Base-by-base conservation (phyloP, 2,797 vertebrate species). In the Calcarius lapponicus region DNA sequence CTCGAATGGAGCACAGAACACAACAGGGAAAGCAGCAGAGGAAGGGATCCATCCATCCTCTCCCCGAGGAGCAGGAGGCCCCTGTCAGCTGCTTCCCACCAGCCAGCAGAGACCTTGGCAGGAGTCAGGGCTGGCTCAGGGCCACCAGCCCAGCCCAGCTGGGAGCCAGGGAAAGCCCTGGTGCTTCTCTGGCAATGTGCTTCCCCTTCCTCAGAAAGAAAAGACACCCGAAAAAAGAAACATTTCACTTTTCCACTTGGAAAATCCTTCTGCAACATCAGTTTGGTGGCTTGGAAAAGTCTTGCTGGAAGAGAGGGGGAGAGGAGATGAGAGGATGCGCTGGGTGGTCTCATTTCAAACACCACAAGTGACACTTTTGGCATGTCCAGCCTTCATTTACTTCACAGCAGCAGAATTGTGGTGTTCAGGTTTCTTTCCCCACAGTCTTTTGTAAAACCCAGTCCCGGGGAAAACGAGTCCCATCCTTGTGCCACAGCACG, bases 131-230 rank as follows among this genome's bases (percentile, higher is more conserved):
- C 43, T 28, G 45, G 31, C 80, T 31, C 54, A 3, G 26, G 45
- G 70, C 72, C 65, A 62, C 42, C 7, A 7, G 20, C 51, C 74
- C 45, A 53, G 61, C 45, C 67, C 81, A 66, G 53, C 0, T 40
- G 45, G n/a, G 61, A 94, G 78, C 13, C 1, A 14, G 83, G 90
- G 19, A 80, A 56, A 75, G 83, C 67, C 2, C 7, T 45, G 50
- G 28, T 0, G 13, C 91, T 73, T 8, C 79, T 70, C 78, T 56
- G 78, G 87, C 73, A 40, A 36, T 0, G 1, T 0, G 0, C 13
- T 72, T 90, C 90, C 40, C 83, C 91, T 86, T 34, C 26, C 42
- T 34, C 11, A 6, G 48, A 56, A 73, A 69, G 79, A 89, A 72
- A 80, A 78, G 24, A 43, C 40, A 32, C 24, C 10, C 18, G 1